Conservation (phyloP, 2,797 vertebrate genomes). For the Rhincodon typus region DNA sequence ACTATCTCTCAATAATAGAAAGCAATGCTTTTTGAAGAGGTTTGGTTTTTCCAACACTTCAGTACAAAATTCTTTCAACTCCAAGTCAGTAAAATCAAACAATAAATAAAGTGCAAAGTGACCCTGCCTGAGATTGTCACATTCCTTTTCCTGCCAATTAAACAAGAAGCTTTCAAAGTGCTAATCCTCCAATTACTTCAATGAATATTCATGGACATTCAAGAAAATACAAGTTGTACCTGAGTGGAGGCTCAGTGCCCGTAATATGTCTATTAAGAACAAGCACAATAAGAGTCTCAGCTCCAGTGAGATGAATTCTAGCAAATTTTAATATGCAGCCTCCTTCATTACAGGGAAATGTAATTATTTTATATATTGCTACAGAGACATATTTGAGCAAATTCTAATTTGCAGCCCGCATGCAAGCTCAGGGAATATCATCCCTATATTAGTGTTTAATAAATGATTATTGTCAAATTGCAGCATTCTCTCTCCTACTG, state of each 20-base stretch:
- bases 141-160: neutral
- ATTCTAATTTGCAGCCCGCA: conserved; percentile 29
- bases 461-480: conserved; percentile 31
- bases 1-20: no score
- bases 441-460: conserved; percentile 28
- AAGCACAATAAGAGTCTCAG: neutral
- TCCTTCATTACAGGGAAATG: conserved; percentile 15
- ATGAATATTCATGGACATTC: conserved; percentile 13
- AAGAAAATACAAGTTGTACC: conserved; percentile 7
- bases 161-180: neutral
- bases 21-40: neutral
- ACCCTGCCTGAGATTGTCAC: neutral
- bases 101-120: neutral
- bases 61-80: neutral
- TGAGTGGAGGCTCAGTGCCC: neutral
- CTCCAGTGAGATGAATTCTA: conserved; percentile 13
- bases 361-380: conserved; percentile 33
- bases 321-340: conserved; percentile 29
- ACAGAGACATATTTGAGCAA: conserved; percentile 23
- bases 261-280: conserved; percentile 18
- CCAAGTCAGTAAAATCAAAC: neutral
- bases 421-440: conserved; percentile 33
- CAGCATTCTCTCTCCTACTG: neutral
- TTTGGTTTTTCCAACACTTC: neutral
- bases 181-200: conserved; percentile 25